Percentiles rank a stretch among this genome's conserved stretches.
Conservation (phyloP, 2,113 vertebrate species). For the Hemibagrus wyckioides region DNA sequence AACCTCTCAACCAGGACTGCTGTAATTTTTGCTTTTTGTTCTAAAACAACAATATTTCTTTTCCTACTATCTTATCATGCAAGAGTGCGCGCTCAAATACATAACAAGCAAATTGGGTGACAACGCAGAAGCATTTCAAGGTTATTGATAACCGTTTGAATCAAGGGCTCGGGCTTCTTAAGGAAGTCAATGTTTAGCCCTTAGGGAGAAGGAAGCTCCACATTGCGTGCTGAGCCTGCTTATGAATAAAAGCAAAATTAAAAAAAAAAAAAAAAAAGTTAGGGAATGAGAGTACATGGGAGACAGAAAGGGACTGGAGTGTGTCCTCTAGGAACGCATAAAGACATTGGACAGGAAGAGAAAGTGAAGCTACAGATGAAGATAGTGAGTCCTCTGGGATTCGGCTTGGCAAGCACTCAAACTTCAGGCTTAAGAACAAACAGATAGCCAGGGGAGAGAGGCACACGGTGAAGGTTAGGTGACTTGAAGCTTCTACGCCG, state of each 20-base stretch:
- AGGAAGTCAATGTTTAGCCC: constrained; percentile 62
- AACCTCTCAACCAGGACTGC: constrained; percentile 24
- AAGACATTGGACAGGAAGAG: constrained; percentile 36
- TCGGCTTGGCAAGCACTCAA: constrained; percentile 37
- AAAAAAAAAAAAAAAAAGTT: constrained; percentile 51
- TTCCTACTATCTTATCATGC: constrained; percentile 43
- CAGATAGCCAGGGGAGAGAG: constrained; percentile 45
- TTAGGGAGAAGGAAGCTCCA: constrained; percentile 71
- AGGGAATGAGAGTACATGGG: constrained; percentile 25
- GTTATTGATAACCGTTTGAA: constrained; percentile 79
- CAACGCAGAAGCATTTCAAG: constrained; percentile 70
- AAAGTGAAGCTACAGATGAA: constrained; percentile 46
- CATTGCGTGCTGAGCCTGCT: constrained; percentile 67
- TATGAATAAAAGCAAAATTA: constrained; percentile 60
- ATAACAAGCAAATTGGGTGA: constrained; percentile 60
- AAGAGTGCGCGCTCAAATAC: constrained; percentile 48
- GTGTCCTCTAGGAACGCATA: constrained; percentile 46
- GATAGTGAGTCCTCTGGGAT: constrained; percentile 45
- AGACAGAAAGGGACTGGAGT: constrained; percentile 42
- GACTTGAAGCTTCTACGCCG: constrained; percentile 27
- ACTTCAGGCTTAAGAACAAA: constrained; percentile 51
- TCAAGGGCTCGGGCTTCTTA: constrained; percentile 74
- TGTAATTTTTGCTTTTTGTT: constrained; percentile 36
- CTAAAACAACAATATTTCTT: constrained; percentile 34
- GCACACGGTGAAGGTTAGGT: constrained; percentile 36